These are phyloP conservation scores for Camponotus vicinus DNA, from an alignment of 1,140 invertebrate genomes.

Conservation along the genomic window DNA sequence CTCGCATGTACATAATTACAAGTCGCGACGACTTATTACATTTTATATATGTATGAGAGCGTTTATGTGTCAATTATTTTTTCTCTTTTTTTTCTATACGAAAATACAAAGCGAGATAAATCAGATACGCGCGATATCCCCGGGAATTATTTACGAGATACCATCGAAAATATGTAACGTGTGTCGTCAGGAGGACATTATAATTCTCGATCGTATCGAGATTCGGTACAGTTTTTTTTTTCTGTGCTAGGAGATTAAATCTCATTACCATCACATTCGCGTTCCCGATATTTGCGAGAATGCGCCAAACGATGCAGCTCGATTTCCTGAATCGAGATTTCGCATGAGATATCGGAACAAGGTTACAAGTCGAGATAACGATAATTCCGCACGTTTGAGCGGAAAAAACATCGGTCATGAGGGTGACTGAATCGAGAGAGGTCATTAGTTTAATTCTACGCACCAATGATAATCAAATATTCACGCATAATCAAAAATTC, in stretches of 20 bases:
- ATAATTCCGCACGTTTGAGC: background rate
- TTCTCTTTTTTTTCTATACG: background rate
- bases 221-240: background rate
- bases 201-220: slow-evolving; percentile 35
- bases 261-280: slow-evolving; percentile 8
- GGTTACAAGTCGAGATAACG: background rate
- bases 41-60: too few species aligned
- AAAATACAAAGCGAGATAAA: background rate
- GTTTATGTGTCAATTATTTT: slow-evolving; percentile 11
- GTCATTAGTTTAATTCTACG: background rate
- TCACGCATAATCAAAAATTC: too few species aligned
- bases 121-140: background rate
- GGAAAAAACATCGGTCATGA: slow-evolving; percentile 35
- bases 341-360: background rate
- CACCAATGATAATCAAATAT: background rate
- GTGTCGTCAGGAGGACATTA: slow-evolving; percentile 13
- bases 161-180: slow-evolving; percentile 16
- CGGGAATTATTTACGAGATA: slow-evolving; percentile 36
- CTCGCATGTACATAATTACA: background rate
- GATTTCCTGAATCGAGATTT: background rate
- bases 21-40: background rate
- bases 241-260: background rate
- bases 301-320: background rate
- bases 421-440: slow-evolving; percentile 3
- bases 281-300: slow-evolving; percentile 15